A percentile compares a stretch with the other conserved stretches of the same genome.
Conservation (phyloP, 2,797 vertebrate species). For the Betta splendens region DNA sequence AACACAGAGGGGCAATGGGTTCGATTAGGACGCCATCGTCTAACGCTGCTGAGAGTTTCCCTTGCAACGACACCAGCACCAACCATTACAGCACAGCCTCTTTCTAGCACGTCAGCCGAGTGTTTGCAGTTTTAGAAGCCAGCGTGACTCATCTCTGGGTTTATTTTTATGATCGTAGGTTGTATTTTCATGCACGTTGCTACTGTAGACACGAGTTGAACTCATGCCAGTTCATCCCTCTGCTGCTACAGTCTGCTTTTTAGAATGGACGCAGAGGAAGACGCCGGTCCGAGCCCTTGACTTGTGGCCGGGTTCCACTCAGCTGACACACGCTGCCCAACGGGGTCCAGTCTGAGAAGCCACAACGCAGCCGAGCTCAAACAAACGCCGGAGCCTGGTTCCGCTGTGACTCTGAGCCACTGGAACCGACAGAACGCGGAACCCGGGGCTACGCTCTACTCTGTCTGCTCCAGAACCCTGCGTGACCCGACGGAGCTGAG, state of each 20-base stretch:
- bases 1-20: constrained; percentile 46
- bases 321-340: constrained; percentile 26
- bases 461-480: constrained; percentile 27
- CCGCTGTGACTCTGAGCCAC: too few species aligned
- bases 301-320: constrained; percentile 35
- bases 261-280: constrained; percentile 35
- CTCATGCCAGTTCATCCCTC: constrained; percentile 1
- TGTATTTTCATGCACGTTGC: constrained; percentile 12
- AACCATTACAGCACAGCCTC: background rate
- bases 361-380: constrained; percentile 12
- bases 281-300: constrained; percentile 2
- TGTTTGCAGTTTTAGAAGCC: constrained; percentile 7
- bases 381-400: background rate
- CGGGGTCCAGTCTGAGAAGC: constrained; percentile 12
- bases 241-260: constrained; percentile 18
- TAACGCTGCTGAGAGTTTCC: background rate
- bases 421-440: too few species aligned
- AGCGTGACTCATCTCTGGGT: constrained; percentile 21
- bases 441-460: too few species aligned
- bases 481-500: constrained; percentile 27
- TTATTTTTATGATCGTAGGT: constrained; percentile 8
- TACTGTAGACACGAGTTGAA: constrained; percentile 11
- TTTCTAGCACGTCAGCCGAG: constrained; percentile 12
- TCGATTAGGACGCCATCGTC: too few species aligned
- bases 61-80: too few species aligned